A percentile compares a stretch with the other conserved stretches of the same genome.
These are phyloP conservation scores for Dasysyrphus tricinctus DNA, from an alignment of 2,888 invertebrate genomes.

Conservation along the genomic window DNA sequence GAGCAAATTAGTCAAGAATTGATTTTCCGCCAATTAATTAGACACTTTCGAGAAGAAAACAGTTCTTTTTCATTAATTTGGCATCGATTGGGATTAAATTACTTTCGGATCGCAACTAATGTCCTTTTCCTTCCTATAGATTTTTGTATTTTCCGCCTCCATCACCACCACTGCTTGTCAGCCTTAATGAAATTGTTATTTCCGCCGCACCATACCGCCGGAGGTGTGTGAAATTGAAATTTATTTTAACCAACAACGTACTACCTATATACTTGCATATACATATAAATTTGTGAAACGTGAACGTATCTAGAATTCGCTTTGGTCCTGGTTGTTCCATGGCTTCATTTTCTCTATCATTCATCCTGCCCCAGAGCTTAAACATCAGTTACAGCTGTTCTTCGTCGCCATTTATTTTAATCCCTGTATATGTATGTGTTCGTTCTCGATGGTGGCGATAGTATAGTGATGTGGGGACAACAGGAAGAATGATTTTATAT, in stretches of 20 bases:
- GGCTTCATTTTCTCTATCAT: slow-evolving; percentile 41
- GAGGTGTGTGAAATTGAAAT: slow-evolving; percentile 72
- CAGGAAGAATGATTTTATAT: slow-evolving; percentile 47
- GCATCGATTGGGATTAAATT: slow-evolving; percentile 74
- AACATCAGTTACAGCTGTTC: slow-evolving; percentile 74
- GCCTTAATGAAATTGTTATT: slow-evolving; percentile 74
- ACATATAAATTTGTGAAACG: not conserved
- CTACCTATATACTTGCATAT: not conserved
- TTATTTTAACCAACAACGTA: slow-evolving; percentile 62
- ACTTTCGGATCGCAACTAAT: slow-evolving; percentile 62
- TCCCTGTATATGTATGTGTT: slow-evolving; percentile 53
- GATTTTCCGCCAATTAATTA: slow-evolving; percentile 67
- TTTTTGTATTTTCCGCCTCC: slow-evolving; percentile 43
- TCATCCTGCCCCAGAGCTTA: slow-evolving; percentile 52
- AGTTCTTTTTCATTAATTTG: slow-evolving; percentile 73
- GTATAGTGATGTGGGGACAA: not conserved
- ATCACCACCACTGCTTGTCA: slow-evolving; percentile 40
- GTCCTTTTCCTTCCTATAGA: slow-evolving; percentile 52
- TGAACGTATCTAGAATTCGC: slow-evolving; percentile 14
- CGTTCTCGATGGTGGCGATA: slow-evolving; percentile 27
- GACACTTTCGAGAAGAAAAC: slow-evolving; percentile 56
- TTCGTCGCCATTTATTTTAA: slow-evolving; percentile 74
- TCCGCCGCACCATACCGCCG: slow-evolving; percentile 40
- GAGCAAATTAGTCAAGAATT: slow-evolving; percentile 52
- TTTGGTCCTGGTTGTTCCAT: slow-evolving; percentile 17